A percentile compares a stretch with the other conserved stretches of the same genome.
phyloP scores from a whole-genome alignment of 2,888 invertebrate genomes.

The Trichogramma dendrolimi region DNA sequence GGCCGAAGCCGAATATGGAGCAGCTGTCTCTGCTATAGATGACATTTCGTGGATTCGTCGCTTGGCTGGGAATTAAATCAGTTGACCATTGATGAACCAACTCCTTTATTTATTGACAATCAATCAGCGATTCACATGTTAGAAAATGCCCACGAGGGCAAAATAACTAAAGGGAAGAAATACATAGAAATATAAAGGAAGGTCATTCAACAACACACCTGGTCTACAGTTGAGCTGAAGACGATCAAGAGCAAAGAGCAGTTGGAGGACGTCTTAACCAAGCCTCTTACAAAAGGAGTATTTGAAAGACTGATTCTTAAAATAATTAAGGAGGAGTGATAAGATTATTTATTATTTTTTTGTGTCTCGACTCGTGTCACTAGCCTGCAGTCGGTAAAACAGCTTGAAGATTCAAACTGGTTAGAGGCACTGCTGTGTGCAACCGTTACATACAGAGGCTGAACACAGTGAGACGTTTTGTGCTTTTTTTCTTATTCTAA shows the following conservation, averaged over 20 bases:
- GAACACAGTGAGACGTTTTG: too few relatives aligned
- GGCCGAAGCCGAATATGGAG: conserved; percentile 41
- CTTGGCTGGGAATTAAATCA: conserved; percentile 27
- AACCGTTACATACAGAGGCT: too few relatives aligned
- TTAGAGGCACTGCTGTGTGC: too few relatives aligned
- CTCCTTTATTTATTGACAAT: conserved; percentile 35
- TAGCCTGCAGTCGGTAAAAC: too few relatives aligned
- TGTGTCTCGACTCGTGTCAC: too few relatives aligned
- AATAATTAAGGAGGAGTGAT: conserved; percentile 36
- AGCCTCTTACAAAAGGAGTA: conserved; percentile 27
- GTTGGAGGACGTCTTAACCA: conserved; percentile 36
- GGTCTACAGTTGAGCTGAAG: conserved; percentile 30
- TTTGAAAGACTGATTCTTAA: conserved; percentile 29
- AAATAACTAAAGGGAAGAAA: conserved; percentile 39
- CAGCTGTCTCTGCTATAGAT: conserved; percentile 37
- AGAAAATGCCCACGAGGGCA: conserved; percentile 36
- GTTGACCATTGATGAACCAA: conserved; percentile 30
- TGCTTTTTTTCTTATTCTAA: too few relatives aligned
- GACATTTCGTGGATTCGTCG: conserved; percentile 39
- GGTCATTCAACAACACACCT: conserved; percentile 38
- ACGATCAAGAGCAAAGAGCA: conserved; percentile 35
- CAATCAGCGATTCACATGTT: conserved; percentile 38
- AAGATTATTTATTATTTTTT: conserved; percentile 8
- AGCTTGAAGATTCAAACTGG: too few relatives aligned
- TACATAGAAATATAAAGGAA: conserved; percentile 32